Conservation (phyloP, 2,888 invertebrate species). For the Abscondita cerata region DNA sequence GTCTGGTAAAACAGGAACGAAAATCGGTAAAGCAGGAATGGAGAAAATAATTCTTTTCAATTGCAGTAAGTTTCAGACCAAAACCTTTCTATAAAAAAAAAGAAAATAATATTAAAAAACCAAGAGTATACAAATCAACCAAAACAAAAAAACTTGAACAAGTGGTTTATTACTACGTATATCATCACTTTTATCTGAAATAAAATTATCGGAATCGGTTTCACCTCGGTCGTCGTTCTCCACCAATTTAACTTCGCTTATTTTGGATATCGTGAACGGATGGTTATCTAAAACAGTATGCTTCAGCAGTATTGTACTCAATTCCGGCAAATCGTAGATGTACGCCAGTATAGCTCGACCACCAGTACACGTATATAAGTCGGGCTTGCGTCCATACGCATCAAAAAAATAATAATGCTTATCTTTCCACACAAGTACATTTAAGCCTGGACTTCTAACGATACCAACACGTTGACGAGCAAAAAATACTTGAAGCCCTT, state of each 20-base stretch:
- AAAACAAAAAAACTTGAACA: too few species aligned
- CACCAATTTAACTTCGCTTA: conserved; percentile 59
- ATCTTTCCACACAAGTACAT: conserved; percentile 66
- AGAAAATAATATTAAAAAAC: too few species aligned
- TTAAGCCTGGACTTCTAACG: conserved; percentile 54
- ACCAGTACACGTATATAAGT: conserved; percentile 61
- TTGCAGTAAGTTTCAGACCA: too few species aligned
- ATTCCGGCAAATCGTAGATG: conserved; percentile 61
- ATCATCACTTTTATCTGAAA: too few species aligned
- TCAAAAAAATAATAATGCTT: conserved; percentile 70
- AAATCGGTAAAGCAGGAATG: too few species aligned
- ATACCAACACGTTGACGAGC: conserved; percentile 62
- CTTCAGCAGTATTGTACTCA: conserved; percentile 62
- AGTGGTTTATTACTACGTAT: too few species aligned
- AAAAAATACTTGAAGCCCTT: conserved; percentile 65
- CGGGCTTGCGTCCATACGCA: conserved; percentile 64
- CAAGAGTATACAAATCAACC: too few species aligned
- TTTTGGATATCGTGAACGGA: conserved; percentile 61
- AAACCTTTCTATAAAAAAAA: too few species aligned
- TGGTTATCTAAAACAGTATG: conserved; percentile 61
- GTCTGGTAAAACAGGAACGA: too few species aligned
- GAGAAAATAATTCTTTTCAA: too few species aligned
- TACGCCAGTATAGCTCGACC: conserved; percentile 67
- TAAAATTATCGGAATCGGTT: too few species aligned
- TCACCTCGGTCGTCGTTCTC: conserved; percentile 50